Evolutionary conservation across 1,140 invertebrate genomes (phyloP), one percentile per base, ranked within the genome.

Genomic region (Penaeus indicus): DNA sequence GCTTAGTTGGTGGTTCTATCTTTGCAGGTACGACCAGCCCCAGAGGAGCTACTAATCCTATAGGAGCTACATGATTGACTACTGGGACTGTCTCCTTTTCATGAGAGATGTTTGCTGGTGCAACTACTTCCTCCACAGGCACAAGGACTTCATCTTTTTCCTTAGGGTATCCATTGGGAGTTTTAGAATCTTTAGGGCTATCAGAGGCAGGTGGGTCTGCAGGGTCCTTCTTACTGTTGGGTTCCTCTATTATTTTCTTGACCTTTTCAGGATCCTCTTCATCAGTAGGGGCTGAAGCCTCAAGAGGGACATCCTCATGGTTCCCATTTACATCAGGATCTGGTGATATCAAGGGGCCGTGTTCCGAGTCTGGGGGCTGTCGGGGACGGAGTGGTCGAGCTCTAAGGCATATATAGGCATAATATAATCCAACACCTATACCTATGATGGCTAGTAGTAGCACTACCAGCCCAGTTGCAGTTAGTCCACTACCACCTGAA

Each of bases 261-360:
- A 62, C 10, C n/a, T 84, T 82, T 18, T 27, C 32, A 54, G 47
- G 27, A 32, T 11, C 61, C 21, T 84, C 87, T 22, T 88, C 80
- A 25, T 79, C 79, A 42, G 63, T 61, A 25, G 80, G 81, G 11
- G 87, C 81, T 11, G 87, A 84, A 63, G 87, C 62, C n/a, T 84
- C 87, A 25, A 84, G 22, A 54, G 87, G 67, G 27, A 83, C 87
- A 47, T 88, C 87, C 27, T 88, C 87, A 22, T 79, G 69, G 62
- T 88, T 88, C 60, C 87, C 87, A 79, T 88, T 88, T 60, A 88
- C 62, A 54, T 86, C 85, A 18, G 85, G 86, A 54, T 88, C 86
- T 21, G 82, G 72, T 47, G 69, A 32, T 13, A 88, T 88, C 21
- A 88, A 67, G 72, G 81, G 87, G 38, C 87, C 87, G 21, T 64